Base-by-base conservation (phyloP, 2,113 vertebrate species). In the Cathartes aura region DNA sequence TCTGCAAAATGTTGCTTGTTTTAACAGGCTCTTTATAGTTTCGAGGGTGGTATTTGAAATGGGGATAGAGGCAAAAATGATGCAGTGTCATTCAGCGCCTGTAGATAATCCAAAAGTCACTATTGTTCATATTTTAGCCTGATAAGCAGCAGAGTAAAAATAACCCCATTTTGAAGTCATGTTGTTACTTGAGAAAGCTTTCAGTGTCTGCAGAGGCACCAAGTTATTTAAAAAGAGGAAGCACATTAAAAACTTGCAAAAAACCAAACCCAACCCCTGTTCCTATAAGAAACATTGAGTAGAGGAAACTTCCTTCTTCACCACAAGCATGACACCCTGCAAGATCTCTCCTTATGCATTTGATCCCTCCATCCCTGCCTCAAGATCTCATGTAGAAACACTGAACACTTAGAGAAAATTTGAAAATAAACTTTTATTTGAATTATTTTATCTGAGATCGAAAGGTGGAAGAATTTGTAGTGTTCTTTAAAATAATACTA, bases 141-240 rank as follows among this genome's bases (percentile, higher is more conserved):
- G 88, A 86, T 81, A 83, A 97, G 45, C 42, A 90, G 59, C n/a
- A 83, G 38, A 67, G 15, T 89, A 86, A 90, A 97, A 92, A 86
- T 92, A 96, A 72, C 34, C 16, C 34, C 27, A 0, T 89, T 93
- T 82, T 59, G 43, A 89, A 82, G 81, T 89, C 52, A 11, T 38
- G 36, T 42, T 82, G 38, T 83, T 86, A 64, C 22, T 93, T 78
- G n/a, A 75, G 78, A 79, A 95, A 72, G 29, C 50, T 89, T 89
- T 84, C 43, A 29, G 32, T 79, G 36, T 83, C 63, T 80, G 45
- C 63, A 90, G 45, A 86, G 13, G 15, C 58, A 92, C 27, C 14
- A 43, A 67, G 43, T 79, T 93, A 64, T 32, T 93, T 9, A 82
- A 36, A 93, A 84, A 48, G 16, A 20, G 17, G 24, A 95, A 91